Conservation (phyloP, 1,140 invertebrate species). For the Drosophila parvula region DNA sequence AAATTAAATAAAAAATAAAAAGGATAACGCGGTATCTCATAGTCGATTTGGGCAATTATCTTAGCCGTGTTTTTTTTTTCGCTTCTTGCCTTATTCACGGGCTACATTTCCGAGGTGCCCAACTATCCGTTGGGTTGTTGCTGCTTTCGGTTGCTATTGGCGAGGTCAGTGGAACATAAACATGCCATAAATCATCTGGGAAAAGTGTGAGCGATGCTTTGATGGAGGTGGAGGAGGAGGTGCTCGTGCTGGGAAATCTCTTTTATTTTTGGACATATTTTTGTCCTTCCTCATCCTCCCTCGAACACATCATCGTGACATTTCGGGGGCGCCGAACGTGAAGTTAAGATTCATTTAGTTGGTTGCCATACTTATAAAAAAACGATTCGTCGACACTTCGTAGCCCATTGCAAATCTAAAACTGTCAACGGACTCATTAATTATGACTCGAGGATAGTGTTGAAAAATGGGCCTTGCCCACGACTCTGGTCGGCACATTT, state of each 20-base stretch:
- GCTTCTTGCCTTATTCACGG: constrained; percentile 31
- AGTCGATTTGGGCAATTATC: constrained; percentile 1
- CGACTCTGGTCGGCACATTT: constrained; percentile 37
- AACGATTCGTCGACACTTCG: constrained; percentile 49
- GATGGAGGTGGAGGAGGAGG: constrained; percentile 45
- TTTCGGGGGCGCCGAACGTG: constrained; percentile 21
- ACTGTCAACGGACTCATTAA: constrained; percentile 76
- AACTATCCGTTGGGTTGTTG: constrained; percentile 36
- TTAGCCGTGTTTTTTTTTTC: not conserved
- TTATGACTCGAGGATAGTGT: constrained; percentile 59
- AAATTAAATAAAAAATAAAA: not conserved
- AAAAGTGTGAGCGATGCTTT: constrained; percentile 39
- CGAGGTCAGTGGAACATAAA: constrained; percentile 79
- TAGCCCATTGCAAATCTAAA: constrained; percentile 63
- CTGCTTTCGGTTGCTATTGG: constrained; percentile 50
- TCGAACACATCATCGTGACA: constrained; percentile 35
- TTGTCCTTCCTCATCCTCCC: constrained; percentile 34
- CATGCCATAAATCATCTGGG: constrained; percentile 73
- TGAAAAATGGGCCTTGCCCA: constrained; percentile 54
- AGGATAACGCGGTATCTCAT: not conserved
- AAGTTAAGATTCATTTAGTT: constrained; percentile 50
- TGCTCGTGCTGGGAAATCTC: constrained; percentile 59
- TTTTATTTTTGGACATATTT: constrained; percentile 61
- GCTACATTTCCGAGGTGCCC: constrained; percentile 38
- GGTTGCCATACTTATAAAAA: constrained; percentile 32